Percentiles rank a stretch among this genome's conserved stretches.
Evolutionary conservation across 1,140 invertebrate genomes (phyloP).

Genomic region (Leptinotarsa undecemlineata): DNA sequence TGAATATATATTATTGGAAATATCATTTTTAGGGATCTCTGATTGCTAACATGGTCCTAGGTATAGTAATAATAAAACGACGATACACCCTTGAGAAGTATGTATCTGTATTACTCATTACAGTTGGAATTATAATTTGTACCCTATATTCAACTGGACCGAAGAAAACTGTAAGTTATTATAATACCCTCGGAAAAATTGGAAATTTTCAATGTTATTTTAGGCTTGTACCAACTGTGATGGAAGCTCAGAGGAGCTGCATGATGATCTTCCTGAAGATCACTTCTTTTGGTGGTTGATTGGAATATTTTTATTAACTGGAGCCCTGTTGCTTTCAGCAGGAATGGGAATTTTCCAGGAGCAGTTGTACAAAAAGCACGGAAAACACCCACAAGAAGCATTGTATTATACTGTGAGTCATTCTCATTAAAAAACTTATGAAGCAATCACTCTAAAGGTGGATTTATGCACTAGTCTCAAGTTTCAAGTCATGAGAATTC

Average conservation of each 20-base stretch:
- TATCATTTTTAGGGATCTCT: slow-evolving; percentile 77
- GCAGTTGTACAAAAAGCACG: slow-evolving; percentile 79
- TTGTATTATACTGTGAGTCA: slow-evolving; percentile 82
- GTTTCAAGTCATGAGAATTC: too few relatives aligned
- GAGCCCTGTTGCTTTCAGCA: slow-evolving; percentile 91
- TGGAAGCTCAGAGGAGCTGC: slow-evolving; percentile 52
- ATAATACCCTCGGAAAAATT: background rate
- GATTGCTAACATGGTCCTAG: slow-evolving; percentile 96
- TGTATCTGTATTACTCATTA: slow-evolving; percentile 90
- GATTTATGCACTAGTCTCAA: too few relatives aligned
- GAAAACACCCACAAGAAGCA: slow-evolving; percentile 94
- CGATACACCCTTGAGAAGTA: slow-evolving; percentile 86
- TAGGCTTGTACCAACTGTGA: slow-evolving; percentile 50
- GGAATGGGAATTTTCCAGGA: slow-evolving; percentile 98
- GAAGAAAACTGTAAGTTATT: slow-evolving; percentile 6
- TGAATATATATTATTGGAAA: too few relatives aligned
- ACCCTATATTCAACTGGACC: slow-evolving; percentile 83
- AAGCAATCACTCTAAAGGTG: too few relatives aligned
- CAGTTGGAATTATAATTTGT: slow-evolving; percentile 87
- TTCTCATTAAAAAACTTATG: background rate
- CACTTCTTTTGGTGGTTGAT: slow-evolving; percentile 82
- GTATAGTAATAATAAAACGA: slow-evolving; percentile 86
- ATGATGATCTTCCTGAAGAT: slow-evolving; percentile 56
- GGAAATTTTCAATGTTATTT: slow-evolving; percentile 27
- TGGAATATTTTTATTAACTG: slow-evolving; percentile 83